Conservation (phyloP, 2,888 invertebrate genomes). For the Pseudolycoriella hygida region DNA sequence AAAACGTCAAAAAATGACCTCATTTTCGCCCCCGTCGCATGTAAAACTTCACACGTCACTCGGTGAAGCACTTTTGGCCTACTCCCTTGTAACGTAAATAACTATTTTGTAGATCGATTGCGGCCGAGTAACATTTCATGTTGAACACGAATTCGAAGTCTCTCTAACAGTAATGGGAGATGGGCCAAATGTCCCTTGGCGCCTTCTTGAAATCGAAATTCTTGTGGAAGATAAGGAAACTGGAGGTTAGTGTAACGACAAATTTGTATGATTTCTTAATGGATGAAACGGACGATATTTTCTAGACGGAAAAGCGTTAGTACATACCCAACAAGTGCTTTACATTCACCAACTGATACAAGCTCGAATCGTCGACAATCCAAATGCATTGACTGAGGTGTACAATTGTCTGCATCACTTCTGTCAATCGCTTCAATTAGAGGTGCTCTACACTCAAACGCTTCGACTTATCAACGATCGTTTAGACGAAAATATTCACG, state of each 20-base stretch:
- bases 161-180: slow-evolving; percentile 96
- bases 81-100: no score
- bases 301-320: slow-evolving; percentile 81
- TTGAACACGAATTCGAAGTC: slow-evolving; percentile 91
- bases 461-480: slow-evolving; percentile 73
- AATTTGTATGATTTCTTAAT: no score
- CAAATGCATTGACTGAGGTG: slow-evolving; percentile 61
- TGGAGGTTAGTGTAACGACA: slow-evolving; percentile 41
- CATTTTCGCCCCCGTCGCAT: no score
- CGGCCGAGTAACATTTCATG: slow-evolving; percentile 84
- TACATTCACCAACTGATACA: slow-evolving; percentile 91
- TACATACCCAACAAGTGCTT: slow-evolving; percentile 83
- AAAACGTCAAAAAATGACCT: no score
- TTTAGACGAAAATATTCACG: slow-evolving; percentile 71
- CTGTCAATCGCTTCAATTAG: slow-evolving; percentile 87
- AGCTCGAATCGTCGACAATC: slow-evolving; percentile 54
- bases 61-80: no score
- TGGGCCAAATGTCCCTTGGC: slow-evolving; percentile 82
- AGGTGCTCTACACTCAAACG: slow-evolving; percentile 77
- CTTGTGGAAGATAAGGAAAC: slow-evolving; percentile 95
- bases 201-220: slow-evolving; percentile 84
- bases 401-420: slow-evolving; percentile 80
- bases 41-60: no score
- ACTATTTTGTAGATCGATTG: slow-evolving; percentile 64
- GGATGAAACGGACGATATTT: no score